phyloP scores from a whole-genome alignment of 2,797 vertebrate species.

The Chelmon rostratus region DNA sequence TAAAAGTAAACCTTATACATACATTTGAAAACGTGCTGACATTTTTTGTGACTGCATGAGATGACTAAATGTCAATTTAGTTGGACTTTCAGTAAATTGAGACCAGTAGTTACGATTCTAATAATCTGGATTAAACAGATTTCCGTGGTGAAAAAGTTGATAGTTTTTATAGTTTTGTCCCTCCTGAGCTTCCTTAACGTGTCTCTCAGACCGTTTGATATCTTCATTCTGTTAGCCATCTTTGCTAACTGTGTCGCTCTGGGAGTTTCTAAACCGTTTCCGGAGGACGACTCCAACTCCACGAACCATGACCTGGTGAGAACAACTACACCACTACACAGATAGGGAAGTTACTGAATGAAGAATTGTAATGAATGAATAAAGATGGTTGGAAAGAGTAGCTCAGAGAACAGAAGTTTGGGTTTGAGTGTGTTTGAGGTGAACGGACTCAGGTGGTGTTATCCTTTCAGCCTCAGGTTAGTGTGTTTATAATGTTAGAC shows the following conservation, averaged over 20 bases:
- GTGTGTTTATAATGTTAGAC: not conserved
- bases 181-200: conserved; percentile 33
- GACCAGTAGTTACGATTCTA: too few relatives aligned
- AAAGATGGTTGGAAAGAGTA: not conserved
- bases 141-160: not conserved
- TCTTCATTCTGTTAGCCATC: conserved; percentile 86
- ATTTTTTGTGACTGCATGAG: too few relatives aligned
- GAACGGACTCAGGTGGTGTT: not conserved
- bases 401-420: too few relatives aligned
- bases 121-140: not conserved
- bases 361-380: too few relatives aligned
- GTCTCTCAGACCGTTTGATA: conserved; percentile 80
- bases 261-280: conserved; percentile 85
- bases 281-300: conserved; percentile 86
- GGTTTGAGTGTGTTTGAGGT: not conserved
- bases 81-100: too few relatives aligned
- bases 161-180: not conserved
- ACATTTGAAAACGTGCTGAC: too few relatives aligned
- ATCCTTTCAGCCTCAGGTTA: not conserved
- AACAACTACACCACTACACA: not conserved
- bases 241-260: conserved; percentile 85
- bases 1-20: too few relatives aligned
- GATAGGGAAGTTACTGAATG: too few relatives aligned
- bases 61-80: too few relatives aligned
- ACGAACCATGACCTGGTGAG: conserved; percentile 86